phyloP scores from a whole-genome alignment of 2,888 invertebrate genomes.

The Temnothorax unifasciatus region DNA sequence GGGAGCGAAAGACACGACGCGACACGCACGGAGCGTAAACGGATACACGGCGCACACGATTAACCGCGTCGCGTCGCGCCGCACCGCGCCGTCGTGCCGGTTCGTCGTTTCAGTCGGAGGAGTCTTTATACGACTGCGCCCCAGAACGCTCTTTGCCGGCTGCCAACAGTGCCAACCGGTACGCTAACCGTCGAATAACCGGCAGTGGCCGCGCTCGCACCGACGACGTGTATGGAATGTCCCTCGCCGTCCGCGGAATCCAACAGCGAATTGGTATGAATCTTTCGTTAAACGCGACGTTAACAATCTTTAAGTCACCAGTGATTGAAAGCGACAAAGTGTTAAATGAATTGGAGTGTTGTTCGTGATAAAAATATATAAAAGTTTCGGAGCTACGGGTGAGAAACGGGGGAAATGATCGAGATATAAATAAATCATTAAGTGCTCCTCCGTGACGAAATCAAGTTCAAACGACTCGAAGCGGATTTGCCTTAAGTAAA shows the following conservation, averaged over 20 bases:
- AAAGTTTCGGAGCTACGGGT: neutral
- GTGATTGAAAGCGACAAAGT: neutral
- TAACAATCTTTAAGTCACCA: neutral
- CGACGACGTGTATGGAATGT: constrained; percentile 21
- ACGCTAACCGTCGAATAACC: constrained; percentile 64
- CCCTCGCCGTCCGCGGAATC: neutral
- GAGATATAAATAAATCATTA: neutral
- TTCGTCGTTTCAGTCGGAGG: constrained; percentile 69
- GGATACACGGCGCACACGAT: constrained; percentile 62
- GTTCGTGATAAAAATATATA: neutral
- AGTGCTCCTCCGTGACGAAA: neutral
- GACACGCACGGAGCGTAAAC: constrained; percentile 69
- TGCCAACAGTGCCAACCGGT: constrained; percentile 74
- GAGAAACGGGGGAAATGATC: neutral
- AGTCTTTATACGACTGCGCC: constrained; percentile 72
- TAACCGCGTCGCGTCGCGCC: constrained; percentile 51
- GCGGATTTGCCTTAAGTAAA: neutral
- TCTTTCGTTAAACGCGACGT: constrained; percentile 1
- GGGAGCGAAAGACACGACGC: constrained; percentile 52
- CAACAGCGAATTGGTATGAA: neutral
- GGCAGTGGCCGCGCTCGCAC: constrained; percentile 33
- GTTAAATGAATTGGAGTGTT: neutral
- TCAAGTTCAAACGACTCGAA: neutral
- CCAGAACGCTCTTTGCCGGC: constrained; percentile 66
- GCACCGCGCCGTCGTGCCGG: constrained; percentile 55